Evolutionary conservation across 2,797 vertebrate species (phyloP).

Genomic region (Euphonia xanthogaster): DNA sequence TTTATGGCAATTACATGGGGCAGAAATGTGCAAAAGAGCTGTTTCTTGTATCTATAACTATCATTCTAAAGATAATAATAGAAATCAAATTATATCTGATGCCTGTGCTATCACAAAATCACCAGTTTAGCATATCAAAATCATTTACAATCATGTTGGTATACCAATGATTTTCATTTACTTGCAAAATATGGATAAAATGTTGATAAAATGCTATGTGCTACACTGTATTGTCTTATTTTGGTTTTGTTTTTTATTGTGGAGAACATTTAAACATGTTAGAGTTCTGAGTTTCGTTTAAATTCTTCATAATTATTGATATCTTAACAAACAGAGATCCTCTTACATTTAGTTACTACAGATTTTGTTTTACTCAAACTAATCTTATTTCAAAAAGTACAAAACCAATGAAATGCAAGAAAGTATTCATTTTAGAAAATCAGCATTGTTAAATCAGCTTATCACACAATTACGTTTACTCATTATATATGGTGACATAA

Average conservation of each 20-base stretch:
- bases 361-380: background rate
- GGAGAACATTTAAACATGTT: background rate
- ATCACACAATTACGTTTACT: background rate
- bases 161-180: background rate
- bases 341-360: background rate
- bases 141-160: accelerated
- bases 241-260: background rate
- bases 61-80: background rate
- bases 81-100: background rate
- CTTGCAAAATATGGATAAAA: background rate
- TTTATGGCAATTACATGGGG: background rate
- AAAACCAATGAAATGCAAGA: background rate
- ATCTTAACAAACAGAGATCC: background rate
- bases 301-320: background rate
- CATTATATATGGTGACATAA: background rate
- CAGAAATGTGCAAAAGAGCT: background rate
- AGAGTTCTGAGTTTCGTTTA: background rate
- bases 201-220: background rate
- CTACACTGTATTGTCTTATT: background rate
- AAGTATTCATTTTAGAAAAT: background rate
- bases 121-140: background rate
- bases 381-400: background rate
- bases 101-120: background rate
- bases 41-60: background rate
- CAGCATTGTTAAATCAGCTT: background rate